Evolutionary conservation across 1,140 invertebrate genomes (phyloP).

Genomic region (Macrostomum lignano): DNA sequence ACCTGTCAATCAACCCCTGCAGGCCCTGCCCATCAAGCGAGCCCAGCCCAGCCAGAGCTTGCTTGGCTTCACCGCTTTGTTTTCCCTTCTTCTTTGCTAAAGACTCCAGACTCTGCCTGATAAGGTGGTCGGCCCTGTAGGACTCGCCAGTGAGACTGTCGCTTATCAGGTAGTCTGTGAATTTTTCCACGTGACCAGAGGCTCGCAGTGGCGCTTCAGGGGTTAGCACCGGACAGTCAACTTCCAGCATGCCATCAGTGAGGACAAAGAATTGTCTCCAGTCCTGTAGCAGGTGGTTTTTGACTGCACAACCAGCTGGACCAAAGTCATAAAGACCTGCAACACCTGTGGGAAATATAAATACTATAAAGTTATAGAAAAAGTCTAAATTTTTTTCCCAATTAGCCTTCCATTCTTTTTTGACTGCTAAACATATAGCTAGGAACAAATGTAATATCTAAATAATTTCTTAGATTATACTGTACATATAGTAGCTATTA

Average conservation of each 20-base stretch:
- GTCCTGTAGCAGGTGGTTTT: slow-evolving; percentile 61
- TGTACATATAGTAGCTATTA: too few species aligned
- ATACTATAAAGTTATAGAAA: slow-evolving; percentile 96
- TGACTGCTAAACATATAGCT: too few species aligned
- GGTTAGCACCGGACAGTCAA: slow-evolving; percentile 83
- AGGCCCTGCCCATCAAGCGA: slow-evolving; percentile 55
- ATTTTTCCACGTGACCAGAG: slow-evolving; percentile 89
- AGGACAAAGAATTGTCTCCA: slow-evolving; percentile 90
- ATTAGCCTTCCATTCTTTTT: slow-evolving; percentile 86
- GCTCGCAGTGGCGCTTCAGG: slow-evolving; percentile 82
- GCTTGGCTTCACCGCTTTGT: neutral
- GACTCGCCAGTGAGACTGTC: slow-evolving; percentile 78
- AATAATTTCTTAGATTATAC: too few species aligned
- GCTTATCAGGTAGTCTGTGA: slow-evolving; percentile 97
- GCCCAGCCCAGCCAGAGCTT: slow-evolving; percentile 2
- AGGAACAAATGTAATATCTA: too few species aligned
- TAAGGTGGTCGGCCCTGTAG: slow-evolving; percentile 80
- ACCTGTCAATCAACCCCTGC: slow-evolving; percentile 55
- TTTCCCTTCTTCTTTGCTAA: slow-evolving; percentile 1
- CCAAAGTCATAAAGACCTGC: slow-evolving; percentile 79
- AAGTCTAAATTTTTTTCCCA: slow-evolving; percentile 85
- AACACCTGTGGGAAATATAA: slow-evolving; percentile 81
- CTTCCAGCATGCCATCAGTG: slow-evolving; percentile 91
- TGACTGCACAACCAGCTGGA: slow-evolving; percentile 92
- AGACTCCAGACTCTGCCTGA: slow-evolving; percentile 36